Evolutionary conservation across 1,140 invertebrate genomes (phyloP).

Genomic region (Xylocopa sonorina): DNA sequence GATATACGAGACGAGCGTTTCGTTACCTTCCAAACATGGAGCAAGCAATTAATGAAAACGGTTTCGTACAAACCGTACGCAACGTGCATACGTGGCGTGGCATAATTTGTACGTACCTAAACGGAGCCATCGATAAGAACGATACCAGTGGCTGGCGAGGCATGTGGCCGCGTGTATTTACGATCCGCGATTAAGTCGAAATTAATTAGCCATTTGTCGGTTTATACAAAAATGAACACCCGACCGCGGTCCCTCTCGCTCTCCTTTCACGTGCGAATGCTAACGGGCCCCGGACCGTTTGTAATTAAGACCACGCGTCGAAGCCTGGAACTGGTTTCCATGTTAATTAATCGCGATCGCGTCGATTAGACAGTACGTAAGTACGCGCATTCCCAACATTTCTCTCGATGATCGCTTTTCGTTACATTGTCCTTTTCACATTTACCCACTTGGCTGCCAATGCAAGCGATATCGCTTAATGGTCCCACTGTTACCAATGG

Average conservation of each 20-base stretch:
- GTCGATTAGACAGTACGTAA: constrained; percentile 26
- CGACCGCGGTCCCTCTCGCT: background rate
- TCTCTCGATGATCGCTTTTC: constrained; percentile 10
- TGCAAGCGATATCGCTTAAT: too few species aligned
- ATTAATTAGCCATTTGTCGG: constrained; percentile 33
- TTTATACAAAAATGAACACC: background rate
- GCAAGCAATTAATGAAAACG: too few species aligned
- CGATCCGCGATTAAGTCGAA: constrained; percentile 15
- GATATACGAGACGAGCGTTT: too few species aligned
- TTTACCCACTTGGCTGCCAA: too few species aligned
- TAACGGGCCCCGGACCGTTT: background rate
- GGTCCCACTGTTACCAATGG: too few species aligned
- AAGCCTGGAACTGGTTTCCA: constrained; percentile 2
- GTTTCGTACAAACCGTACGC: too few species aligned
- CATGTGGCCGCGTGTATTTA: background rate
- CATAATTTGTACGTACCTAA: background rate
- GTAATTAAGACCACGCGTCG: constrained; percentile 19
- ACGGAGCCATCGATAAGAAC: background rate
- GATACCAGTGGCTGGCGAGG: background rate
- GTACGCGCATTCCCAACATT: background rate
- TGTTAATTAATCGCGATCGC: constrained; percentile 25
- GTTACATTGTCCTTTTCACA: background rate
- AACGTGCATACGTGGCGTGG: too few species aligned
- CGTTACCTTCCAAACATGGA: too few species aligned
- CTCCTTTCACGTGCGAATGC: background rate